Evolutionary conservation across 2,797 vertebrate genomes (phyloP).

Genomic region (Apogon talboti): DNA sequence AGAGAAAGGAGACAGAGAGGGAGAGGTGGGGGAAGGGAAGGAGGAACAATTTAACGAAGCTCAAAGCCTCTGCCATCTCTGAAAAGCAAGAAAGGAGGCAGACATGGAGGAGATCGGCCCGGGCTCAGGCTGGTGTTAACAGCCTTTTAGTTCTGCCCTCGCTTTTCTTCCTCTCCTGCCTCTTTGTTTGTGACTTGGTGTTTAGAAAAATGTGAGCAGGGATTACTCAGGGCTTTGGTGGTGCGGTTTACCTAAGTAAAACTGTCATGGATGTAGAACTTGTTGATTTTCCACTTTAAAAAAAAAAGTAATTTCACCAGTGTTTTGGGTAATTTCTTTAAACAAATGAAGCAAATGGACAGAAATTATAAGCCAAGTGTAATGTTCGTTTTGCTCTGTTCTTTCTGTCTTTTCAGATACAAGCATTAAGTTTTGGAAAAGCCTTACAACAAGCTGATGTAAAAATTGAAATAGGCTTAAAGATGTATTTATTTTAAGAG

Average conservation of each 20-base stretch:
- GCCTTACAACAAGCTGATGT: neutral
- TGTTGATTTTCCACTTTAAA: constrained; percentile 48
- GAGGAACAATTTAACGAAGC: constrained; percentile 81
- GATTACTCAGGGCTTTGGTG: constrained; percentile 54
- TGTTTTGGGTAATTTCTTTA: neutral
- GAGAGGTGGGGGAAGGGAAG: constrained; percentile 66
- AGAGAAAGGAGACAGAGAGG: constrained; percentile 52
- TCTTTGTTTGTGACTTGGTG: constrained; percentile 74
- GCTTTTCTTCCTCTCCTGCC: constrained; percentile 57
- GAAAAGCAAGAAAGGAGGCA: constrained; percentile 71
- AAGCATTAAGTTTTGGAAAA: too few species aligned
- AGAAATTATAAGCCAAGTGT: neutral
- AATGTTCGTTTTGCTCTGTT: neutral
- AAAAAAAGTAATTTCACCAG: neutral
- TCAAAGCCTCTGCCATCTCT: constrained; percentile 78
- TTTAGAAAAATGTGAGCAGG: constrained; percentile 50
- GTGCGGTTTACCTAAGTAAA: constrained; percentile 19
- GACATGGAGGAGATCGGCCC: constrained; percentile 68
- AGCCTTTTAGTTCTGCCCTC: constrained; percentile 70
- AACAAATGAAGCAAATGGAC: neutral
- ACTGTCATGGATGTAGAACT: constrained; percentile 17
- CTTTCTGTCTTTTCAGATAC: neutral
- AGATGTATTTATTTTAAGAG: neutral
- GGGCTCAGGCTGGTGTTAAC: constrained; percentile 72
- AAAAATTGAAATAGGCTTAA: neutral